Evolutionary conservation across 2,113 vertebrate species (phyloP).

Genomic region (Xyliphius kryptos): DNA sequence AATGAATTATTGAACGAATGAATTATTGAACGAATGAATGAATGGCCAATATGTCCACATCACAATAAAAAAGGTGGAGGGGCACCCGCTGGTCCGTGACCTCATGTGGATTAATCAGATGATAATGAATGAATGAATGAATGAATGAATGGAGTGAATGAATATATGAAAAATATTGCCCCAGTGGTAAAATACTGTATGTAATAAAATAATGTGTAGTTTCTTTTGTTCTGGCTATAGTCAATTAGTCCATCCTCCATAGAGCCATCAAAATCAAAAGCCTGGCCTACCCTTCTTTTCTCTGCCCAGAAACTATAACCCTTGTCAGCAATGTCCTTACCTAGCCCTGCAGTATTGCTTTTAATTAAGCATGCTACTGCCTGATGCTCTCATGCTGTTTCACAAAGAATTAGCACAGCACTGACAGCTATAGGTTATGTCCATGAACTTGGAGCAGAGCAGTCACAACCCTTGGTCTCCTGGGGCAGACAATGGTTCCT

Average conservation of each 20-base stretch:
- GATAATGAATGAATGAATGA: too few relatives aligned
- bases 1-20: too few relatives aligned
- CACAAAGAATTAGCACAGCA: constrained; percentile 54
- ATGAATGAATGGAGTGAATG: too few relatives aligned
- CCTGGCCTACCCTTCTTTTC: constrained; percentile 22
- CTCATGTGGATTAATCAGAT: too few relatives aligned
- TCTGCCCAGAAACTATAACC: constrained; percentile 34
- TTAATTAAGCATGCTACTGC: constrained; percentile 47
- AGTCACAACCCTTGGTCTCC: constrained; percentile 62
- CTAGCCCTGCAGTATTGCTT: constrained; percentile 32
- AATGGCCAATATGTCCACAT: too few relatives aligned
- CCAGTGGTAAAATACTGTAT: too few relatives aligned
- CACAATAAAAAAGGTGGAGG: too few relatives aligned
- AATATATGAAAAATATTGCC: too few relatives aligned
- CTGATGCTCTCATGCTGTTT: constrained; percentile 51
- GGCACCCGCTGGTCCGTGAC: too few relatives aligned
- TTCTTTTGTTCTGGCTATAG: too few relatives aligned
- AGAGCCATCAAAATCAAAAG: constrained; percentile 20
- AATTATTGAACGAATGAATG: too few relatives aligned
- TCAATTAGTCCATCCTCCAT: neutral
- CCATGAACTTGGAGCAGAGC: constrained; percentile 62
- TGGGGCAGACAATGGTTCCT: constrained; percentile 63
- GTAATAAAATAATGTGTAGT: constrained; percentile 3
- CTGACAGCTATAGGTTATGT: constrained; percentile 65
- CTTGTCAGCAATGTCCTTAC: constrained; percentile 37